These are phyloP conservation scores for Meandrina meandrites DNA, from an alignment of 92 coral and sea anemone genomes.

Conservation along the genomic window DNA sequence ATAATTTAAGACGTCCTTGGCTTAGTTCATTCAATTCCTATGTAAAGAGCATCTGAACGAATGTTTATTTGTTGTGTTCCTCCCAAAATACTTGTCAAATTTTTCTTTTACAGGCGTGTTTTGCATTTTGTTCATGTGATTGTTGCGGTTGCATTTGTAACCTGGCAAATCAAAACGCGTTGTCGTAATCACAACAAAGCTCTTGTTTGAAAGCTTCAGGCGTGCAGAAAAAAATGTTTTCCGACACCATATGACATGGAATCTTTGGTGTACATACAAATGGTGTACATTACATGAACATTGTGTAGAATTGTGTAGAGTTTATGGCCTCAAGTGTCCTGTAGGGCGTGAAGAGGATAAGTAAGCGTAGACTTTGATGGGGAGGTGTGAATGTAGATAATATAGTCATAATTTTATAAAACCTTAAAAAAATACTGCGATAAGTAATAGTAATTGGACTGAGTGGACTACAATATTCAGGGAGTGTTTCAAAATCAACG, in stretches of 20 bases:
- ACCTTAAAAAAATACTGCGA: too few relatives aligned
- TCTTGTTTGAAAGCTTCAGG: not conserved
- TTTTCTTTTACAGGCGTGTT: not conserved
- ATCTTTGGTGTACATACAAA: not conserved
- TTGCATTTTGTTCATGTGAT: not conserved
- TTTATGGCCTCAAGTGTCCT: too few relatives aligned
- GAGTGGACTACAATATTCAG: too few relatives aligned
- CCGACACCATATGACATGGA: not conserved
- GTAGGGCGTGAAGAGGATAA: too few relatives aligned
- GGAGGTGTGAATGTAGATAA: too few relatives aligned
- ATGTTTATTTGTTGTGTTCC: not conserved
- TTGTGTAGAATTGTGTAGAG: too few relatives aligned
- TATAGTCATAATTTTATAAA: too few relatives aligned
- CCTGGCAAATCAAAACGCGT: slow-evolving; percentile 17
- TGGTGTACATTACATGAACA: not conserved
- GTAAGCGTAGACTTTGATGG: too few relatives aligned
- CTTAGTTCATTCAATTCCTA: not conserved
- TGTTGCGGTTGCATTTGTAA: slow-evolving; percentile 35
- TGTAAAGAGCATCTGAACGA: not conserved
- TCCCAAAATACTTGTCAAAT: not conserved
- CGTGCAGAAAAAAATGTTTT: not conserved
- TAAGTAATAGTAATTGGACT: too few relatives aligned
- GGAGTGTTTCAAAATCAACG: too few relatives aligned
- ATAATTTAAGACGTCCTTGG: not conserved
- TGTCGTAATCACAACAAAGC: slow-evolving; percentile 4